Percentiles rank a stretch among this genome's conserved stretches.
These are phyloP conservation scores for Chrysolina americana DNA, from an alignment of 2,888 invertebrate genomes.

Conservation along the genomic window DNA sequence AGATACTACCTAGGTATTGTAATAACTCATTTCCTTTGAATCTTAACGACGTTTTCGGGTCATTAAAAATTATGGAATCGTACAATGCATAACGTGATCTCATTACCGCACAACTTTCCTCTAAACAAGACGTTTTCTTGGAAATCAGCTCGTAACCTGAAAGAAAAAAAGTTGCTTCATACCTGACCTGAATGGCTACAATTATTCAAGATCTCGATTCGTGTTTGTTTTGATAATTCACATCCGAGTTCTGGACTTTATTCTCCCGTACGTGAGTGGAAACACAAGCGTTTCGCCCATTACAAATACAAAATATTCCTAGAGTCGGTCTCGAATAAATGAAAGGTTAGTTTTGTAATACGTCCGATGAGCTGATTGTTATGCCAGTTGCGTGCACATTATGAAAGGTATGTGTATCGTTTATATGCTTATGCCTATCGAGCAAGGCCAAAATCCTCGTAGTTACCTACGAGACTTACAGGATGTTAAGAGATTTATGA, in stretches of 20 bases:
- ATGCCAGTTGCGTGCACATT: constrained; percentile 12
- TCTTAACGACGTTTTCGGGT: neutral
- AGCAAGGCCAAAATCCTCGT: constrained; percentile 20
- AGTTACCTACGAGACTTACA: constrained; percentile 2
- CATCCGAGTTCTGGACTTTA: constrained; percentile 11
- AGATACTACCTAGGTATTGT: neutral
- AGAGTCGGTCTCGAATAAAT: constrained; percentile 17
- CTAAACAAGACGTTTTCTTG: neutral
- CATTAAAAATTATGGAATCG: neutral
- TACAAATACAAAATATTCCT: constrained; percentile 13
- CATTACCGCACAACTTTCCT: neutral
- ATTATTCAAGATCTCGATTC: constrained; percentile 18
- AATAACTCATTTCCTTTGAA: neutral
- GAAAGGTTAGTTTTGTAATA: constrained; percentile 20
- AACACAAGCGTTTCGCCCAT: neutral
- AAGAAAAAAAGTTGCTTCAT: constrained; percentile 6
- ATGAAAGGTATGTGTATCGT: constrained; percentile 22
- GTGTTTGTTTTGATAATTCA: constrained; percentile 19
- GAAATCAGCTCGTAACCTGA: neutral
- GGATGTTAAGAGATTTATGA: constrained; percentile 7
- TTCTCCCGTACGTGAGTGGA: neutral
- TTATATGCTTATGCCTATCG: neutral
- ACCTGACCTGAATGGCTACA: constrained; percentile 10
- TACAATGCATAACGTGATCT: constrained; percentile 4
- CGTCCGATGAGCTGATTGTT: constrained; percentile 13